These are phyloP conservation scores for Cossypha caffra DNA, from an alignment of 2,797 vertebrate species.

Conservation along the genomic window DNA sequence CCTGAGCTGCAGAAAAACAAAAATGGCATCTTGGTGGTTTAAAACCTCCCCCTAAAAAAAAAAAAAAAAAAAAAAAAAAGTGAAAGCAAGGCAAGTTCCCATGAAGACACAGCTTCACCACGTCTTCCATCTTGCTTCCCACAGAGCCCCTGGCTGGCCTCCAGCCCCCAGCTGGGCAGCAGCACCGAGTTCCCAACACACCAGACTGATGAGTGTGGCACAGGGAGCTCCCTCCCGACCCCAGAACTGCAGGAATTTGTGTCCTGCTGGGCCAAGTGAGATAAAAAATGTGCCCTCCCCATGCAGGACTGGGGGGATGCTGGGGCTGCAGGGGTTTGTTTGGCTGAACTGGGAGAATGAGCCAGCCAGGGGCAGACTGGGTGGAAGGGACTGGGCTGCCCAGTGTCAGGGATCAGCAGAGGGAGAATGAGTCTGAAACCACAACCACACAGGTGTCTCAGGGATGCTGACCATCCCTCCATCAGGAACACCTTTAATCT, in stretches of 20 bases:
- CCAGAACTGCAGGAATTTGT: neutral
- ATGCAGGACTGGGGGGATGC: neutral
- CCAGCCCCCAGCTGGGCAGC: constrained; percentile 13
- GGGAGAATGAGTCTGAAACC: neutral
- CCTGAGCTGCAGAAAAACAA: neutral
- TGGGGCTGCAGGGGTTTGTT: neutral
- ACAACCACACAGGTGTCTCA: rapidly evolving
- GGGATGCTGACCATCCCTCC: neutral
- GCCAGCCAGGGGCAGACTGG: neutral
- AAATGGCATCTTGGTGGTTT: neutral
- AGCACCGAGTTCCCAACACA: neutral
- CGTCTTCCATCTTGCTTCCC: neutral
- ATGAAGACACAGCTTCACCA: neutral
- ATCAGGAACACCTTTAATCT: neutral
- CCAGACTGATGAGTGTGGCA: neutral
- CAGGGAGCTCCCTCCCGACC: neutral
- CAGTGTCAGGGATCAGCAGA: neutral
- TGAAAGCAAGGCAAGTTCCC: neutral
- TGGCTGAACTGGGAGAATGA: neutral
- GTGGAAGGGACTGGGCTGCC: neutral
- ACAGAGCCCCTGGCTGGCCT: neutral
- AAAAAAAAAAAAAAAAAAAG: neutral
- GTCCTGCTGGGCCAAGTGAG: neutral
- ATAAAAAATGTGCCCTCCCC: neutral
- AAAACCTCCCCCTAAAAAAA: neutral